Conservation (phyloP, 2,888 invertebrate species). For the Apamea monoglypha region DNA sequence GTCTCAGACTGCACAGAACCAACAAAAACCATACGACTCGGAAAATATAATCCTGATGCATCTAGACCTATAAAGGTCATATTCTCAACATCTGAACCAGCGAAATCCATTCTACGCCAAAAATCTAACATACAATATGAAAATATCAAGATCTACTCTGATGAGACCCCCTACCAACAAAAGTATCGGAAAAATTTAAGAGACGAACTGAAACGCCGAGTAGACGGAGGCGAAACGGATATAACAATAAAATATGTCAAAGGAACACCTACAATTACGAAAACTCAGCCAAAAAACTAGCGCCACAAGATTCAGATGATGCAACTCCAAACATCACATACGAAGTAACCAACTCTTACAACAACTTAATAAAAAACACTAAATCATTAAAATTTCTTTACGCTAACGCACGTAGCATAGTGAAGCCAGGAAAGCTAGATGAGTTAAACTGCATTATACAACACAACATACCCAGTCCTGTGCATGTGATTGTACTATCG, state of each 20-base stretch:
- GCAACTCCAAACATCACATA: background rate
- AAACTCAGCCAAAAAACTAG: slow-evolving; percentile 5
- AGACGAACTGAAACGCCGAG: too few relatives aligned
- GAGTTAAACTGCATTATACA: slow-evolving; percentile 7
- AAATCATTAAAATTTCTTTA: slow-evolving; percentile 5
- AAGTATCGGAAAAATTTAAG: too few relatives aligned
- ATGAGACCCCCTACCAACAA: too few relatives aligned
- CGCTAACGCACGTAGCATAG: background rate
- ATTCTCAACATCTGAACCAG: too few relatives aligned
- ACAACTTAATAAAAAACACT: slow-evolving; percentile 1
- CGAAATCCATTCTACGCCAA: too few relatives aligned
- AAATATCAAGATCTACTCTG: too few relatives aligned
- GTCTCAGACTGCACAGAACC: too few relatives aligned
- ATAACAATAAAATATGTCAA: background rate
- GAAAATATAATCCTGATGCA: too few relatives aligned
- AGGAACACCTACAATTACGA: background rate
- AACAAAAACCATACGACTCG: too few relatives aligned
- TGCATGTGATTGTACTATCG: background rate
- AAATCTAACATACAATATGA: too few relatives aligned
- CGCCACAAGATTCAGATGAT: background rate
- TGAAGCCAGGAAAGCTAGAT: background rate
- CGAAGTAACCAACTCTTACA: background rate
- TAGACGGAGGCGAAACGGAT: too few relatives aligned
- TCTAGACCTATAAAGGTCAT: too few relatives aligned
- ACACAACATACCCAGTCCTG: slow-evolving; percentile 1